These are phyloP conservation scores for Sphenodon punctatus DNA, from an alignment of 2,797 vertebrate genomes.

Conservation along the genomic window DNA sequence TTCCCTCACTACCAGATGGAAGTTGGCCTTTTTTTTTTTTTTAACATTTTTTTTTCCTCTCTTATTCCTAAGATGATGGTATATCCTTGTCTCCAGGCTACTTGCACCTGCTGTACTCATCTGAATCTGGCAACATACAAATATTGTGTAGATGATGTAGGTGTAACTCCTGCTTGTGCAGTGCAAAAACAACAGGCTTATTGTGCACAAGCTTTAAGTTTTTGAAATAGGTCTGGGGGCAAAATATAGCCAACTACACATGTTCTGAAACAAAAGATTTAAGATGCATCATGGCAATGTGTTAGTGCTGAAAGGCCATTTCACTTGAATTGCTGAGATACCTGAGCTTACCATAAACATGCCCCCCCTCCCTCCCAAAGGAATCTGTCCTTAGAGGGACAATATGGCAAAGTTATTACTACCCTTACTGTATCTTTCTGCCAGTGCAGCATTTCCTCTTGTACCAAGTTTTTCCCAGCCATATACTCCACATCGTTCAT, in stretches of 20 bases:
- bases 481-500: too few species aligned
- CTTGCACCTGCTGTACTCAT: background rate
- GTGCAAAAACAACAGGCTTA: background rate
- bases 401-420: background rate
- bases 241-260: background rate
- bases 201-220: too few species aligned
- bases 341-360: background rate
- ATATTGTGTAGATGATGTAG: background rate
- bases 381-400: background rate
- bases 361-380: background rate
- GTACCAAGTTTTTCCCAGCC: too few species aligned
- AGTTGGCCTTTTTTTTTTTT: background rate
- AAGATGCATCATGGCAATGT: background rate
- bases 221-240: background rate
- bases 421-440: background rate
- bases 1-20: background rate
- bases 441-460: too few species aligned
- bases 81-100: background rate
- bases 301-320: background rate
- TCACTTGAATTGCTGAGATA: background rate
- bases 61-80: fast-evolving
- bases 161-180: background rate
- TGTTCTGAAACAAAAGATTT: background rate
- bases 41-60: too few species aligned
- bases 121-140: background rate